These are phyloP conservation scores for Rhabdomys dilectus DNA, from an alignment of 2,113 vertebrate species.

Conservation along the genomic window DNA sequence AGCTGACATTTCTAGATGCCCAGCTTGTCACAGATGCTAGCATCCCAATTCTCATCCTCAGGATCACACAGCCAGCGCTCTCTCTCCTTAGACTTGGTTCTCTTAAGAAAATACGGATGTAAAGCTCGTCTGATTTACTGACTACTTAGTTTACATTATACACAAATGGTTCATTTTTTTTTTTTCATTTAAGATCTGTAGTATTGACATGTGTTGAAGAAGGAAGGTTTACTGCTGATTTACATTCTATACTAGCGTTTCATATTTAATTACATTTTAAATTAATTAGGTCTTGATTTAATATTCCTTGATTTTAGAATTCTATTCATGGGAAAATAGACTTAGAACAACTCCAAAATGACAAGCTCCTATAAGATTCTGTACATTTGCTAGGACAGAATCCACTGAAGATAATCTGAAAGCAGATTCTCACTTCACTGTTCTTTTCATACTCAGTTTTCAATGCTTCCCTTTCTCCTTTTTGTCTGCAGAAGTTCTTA, in stretches of 20 bases:
- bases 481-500: constrained; percentile 25
- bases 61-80: background rate
- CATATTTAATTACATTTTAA: constrained; percentile 49
- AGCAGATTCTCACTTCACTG: background rate
- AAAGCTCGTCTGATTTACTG: background rate
- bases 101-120: background rate
- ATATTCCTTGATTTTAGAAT: constrained; percentile 48
- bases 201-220: constrained; percentile 11
- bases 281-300: constrained; percentile 38
- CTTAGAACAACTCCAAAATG: background rate
- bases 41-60: background rate
- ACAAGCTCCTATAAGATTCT: background rate
- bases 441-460: background rate
- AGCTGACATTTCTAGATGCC: background rate
- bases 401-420: background rate
- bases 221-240: constrained; percentile 17
- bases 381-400: background rate
- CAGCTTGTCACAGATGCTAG: background rate
- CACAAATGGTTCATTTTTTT: background rate
- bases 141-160: constrained; percentile 26
- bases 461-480: background rate
- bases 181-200: background rate
- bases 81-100: background rate
- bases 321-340: background rate
- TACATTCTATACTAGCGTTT: constrained; percentile 24